phyloP scores from a whole-genome alignment of 35 echinoderm and acorn worm genomes.

The Lytechinus pictus region DNA sequence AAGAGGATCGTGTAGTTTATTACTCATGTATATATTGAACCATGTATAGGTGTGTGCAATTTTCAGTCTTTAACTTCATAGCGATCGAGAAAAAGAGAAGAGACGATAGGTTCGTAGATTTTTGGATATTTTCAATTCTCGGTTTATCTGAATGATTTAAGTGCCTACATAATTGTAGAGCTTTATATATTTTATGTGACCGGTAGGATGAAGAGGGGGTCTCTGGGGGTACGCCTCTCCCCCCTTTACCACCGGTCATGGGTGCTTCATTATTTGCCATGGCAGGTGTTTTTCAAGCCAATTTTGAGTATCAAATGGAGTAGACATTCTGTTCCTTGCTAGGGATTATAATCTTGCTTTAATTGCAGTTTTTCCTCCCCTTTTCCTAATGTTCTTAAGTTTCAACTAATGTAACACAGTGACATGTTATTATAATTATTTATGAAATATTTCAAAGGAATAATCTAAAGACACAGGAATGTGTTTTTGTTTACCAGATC shows the following conservation, averaged over 20 bases:
- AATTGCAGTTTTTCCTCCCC: not conserved
- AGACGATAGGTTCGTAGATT: not conserved
- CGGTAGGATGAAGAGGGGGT: not conserved
- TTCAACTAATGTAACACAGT: not conserved
- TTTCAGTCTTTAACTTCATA: conserved; percentile 38
- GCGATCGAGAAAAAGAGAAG: conserved; percentile 15
- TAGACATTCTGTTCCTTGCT: not conserved
- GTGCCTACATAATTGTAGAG: conserved; percentile 50
- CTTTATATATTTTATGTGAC: conserved; percentile 55
- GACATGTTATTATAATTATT: not conserved
- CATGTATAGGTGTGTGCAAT: conserved; percentile 44
- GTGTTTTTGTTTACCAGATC: not conserved
- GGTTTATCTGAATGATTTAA: conserved; percentile 44
- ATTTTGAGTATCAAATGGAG: not conserved
- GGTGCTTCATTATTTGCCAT: conserved; percentile 44
- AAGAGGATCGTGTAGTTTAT: not conserved
- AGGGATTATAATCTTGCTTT: not conserved
- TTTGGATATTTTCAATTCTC: not conserved
- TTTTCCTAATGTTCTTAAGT: not conserved
- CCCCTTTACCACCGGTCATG: not conserved
- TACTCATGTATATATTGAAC: conserved; percentile 25
- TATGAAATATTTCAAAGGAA: not conserved
- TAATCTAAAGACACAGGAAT: not conserved
- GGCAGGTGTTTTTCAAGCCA: not conserved
- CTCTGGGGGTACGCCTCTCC: not conserved